These are phyloP conservation scores for Litoditis marina DNA, from an alignment of 2,888 invertebrate genomes.

Conservation along the genomic window DNA sequence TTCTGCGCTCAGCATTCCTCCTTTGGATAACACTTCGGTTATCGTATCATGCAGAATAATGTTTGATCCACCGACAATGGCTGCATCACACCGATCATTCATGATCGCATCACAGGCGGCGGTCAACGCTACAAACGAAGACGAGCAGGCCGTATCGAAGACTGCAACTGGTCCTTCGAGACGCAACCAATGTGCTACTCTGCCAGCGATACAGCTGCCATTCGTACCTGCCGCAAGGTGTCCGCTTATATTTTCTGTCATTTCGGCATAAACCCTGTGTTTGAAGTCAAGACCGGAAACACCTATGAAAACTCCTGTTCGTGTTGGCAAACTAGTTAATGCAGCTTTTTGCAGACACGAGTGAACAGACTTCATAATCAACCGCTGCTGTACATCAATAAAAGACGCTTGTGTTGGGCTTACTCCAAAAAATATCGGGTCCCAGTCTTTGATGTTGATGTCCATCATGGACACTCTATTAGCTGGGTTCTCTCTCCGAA, in stretches of 20 bases:
- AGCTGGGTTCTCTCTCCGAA: neutral
- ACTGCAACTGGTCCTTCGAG: conserved; percentile 89
- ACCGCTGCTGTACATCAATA: conserved; percentile 86
- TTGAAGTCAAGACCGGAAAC: conserved; percentile 64
- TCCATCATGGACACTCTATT: conserved; percentile 20
- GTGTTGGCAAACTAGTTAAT: conserved; percentile 75
- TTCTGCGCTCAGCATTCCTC: conserved; percentile 51
- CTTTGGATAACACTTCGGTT: conserved; percentile 51
- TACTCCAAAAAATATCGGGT: conserved; percentile 62
- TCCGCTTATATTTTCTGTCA: conserved; percentile 64
- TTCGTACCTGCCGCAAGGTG: conserved; percentile 87
- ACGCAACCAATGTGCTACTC: conserved; percentile 88
- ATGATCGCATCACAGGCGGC: conserved; percentile 70
- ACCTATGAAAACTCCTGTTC: conserved; percentile 89
- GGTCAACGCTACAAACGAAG: conserved; percentile 72
- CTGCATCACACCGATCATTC: conserved; percentile 34
- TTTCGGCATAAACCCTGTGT: conserved; percentile 12
- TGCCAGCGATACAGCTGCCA: conserved; percentile 82
- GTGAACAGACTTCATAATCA: conserved; percentile 66
- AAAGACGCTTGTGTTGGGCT: conserved; percentile 64
- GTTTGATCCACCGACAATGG: conserved; percentile 59
- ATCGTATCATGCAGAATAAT: conserved; percentile 55
- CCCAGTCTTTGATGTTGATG: conserved; percentile 51
- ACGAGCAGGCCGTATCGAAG: conserved; percentile 93
- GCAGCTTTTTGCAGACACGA: conserved; percentile 8